phyloP scores from a whole-genome alignment of 2,113 vertebrate species.

The Pygoscelis adeliae region DNA sequence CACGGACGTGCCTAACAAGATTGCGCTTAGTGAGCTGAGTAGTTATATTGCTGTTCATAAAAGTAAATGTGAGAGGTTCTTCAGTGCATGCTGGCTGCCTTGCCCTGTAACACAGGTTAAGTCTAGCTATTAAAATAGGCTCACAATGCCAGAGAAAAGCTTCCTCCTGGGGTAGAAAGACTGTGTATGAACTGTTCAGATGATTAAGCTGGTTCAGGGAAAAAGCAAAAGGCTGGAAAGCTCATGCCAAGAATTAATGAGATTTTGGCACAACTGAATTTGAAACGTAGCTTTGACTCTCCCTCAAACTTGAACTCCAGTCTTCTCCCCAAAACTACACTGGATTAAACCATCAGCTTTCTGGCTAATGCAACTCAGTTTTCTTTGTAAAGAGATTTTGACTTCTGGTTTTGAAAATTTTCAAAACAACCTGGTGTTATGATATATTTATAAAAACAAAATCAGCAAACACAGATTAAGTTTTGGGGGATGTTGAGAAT shows the following conservation, averaged over 20 bases:
- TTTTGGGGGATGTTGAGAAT: not conserved
- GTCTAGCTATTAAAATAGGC: not conserved
- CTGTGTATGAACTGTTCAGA: not conserved
- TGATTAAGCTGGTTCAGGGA: not conserved
- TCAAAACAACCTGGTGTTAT: not conserved
- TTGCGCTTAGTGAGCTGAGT: not conserved
- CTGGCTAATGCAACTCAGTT: not conserved
- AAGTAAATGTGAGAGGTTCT: not conserved
- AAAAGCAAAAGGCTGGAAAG: slow-evolving; percentile 15
- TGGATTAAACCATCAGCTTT: not conserved
- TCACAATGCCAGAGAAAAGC: not conserved
- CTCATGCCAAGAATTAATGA: slow-evolving; percentile 38
- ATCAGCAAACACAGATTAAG: not conserved
- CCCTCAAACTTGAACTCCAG: not conserved
- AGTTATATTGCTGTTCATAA: not conserved
- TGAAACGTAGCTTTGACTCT: not conserved
- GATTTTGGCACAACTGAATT: slow-evolving; percentile 12
- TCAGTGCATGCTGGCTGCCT: not conserved
- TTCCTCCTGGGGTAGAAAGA: not conserved
- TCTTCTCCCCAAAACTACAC: not conserved
- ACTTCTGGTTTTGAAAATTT: not conserved
- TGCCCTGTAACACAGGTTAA: not conserved
- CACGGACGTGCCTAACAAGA: not conserved
- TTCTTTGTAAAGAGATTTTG: not conserved
- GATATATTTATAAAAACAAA: not conserved